phyloP scores from a whole-genome alignment of 1,140 invertebrate species.

The Sitobion miscanthi region DNA sequence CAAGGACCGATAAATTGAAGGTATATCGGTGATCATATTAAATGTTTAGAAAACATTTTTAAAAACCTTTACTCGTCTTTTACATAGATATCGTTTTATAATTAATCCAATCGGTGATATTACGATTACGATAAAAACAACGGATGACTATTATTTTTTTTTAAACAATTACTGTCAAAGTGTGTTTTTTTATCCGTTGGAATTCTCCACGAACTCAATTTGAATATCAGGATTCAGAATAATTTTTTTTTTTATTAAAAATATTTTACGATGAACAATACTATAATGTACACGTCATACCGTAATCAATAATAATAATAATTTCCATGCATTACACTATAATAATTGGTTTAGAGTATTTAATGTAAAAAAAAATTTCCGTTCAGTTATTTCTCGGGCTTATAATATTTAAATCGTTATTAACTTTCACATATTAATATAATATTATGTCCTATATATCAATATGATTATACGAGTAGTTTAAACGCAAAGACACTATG shows the following conservation, averaged over 20 bases:
- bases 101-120: not conserved
- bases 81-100: not conserved
- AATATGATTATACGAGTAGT: not conserved
- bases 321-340: no score
- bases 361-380: not conserved
- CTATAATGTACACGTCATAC: not conserved
- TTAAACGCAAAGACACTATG: not conserved
- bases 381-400: not conserved
- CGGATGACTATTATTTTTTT: not conserved
- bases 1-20: not conserved
- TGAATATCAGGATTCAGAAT: not conserved
- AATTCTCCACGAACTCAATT: not conserved
- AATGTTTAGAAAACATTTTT: not conserved
- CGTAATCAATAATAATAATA: not conserved
- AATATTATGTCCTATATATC: not conserved
- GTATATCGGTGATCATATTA: not conserved
- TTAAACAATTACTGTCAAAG: not conserved
- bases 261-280: not conserved
- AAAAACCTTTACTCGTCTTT: not conserved
- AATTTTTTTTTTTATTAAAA: not conserved
- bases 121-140: not conserved
- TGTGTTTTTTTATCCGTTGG: not conserved
- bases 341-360: not conserved
- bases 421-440: not conserved
- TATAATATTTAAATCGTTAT: not conserved